Evolutionary conservation across 2,113 vertebrate species (phyloP), one percentile per base, ranked within the genome.

Genomic region (Mormyrus iriodes): DNA sequence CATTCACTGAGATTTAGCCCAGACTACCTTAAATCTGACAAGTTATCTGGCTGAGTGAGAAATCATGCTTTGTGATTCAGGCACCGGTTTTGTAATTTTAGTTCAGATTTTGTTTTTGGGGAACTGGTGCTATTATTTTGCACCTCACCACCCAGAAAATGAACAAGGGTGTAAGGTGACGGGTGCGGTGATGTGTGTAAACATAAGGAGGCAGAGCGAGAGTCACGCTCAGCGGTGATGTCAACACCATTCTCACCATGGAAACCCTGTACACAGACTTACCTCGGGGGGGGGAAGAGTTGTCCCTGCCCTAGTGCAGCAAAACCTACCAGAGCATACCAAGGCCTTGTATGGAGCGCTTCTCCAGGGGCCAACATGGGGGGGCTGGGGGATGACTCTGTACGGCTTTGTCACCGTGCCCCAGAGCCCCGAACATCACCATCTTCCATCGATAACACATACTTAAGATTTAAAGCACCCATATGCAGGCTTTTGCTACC

Each of bases 191-290:
- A 42, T 19, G 35, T 19, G 17, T 79, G 35, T 79, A 2, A 19
- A 79, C 15, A 42, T 79, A 42, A 69, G 10, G 35, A 79, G 73
- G 35, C 35, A 42, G 35, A 39, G 35, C 15, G 31, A 42, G 8
- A 19, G 19, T 79, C 73, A 10, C 31, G 61, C 73, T 79, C 73
- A 35, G 31, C 31, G 6, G 31, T 79, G 31, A 79, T 79, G 35
- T 79, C 73, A 35, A 79, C 35, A 39, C 55, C 21, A 24, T 27
- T 44, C 6, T 88, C 39, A 0, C 55, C 86, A 42, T 65, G 53
- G 86, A 35, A 46, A 88, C 86, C 86, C 39, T 46, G 87, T 69
- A 88, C 49, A 88, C 87, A 73, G 39, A 39, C 52, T 79, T 79
- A 55, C 27, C 53, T 9, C 12, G 24, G 42, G 17, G 51, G 69